A percentile compares a stretch with the other conserved stretches of the same genome.
Evolutionary conservation across 2,113 vertebrate species (phyloP).

Genomic region (Ariopsis seemanni): DNA sequence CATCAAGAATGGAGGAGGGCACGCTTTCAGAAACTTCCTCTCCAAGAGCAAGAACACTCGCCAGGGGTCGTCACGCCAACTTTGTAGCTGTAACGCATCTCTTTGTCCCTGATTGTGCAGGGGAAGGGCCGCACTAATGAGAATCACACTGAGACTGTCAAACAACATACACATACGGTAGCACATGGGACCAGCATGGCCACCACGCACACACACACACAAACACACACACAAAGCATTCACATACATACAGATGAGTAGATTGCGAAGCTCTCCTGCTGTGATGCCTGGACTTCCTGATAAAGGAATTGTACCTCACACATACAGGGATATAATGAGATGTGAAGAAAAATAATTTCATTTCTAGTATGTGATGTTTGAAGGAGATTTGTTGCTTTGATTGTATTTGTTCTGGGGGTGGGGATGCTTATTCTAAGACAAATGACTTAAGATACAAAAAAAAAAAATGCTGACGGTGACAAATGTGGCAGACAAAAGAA

Average conservation of each 20-base stretch:
- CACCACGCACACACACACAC: conserved; percentile 30
- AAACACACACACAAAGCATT: conserved; percentile 37
- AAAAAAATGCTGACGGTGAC: conserved; percentile 31
- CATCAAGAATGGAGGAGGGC: conserved; percentile 54
- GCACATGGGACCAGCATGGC: conserved; percentile 63
- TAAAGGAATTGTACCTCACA: conserved; percentile 23
- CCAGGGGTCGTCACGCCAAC: conserved; percentile 74
- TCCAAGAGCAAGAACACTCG: conserved; percentile 40
- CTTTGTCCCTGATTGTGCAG: conserved; percentile 63
- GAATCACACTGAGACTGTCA: conserved; percentile 74
- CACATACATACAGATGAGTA: conserved; percentile 46
- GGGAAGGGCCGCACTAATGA: conserved; percentile 66
- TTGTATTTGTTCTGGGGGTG: conserved; percentile 16
- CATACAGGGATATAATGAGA: conserved; percentile 23
- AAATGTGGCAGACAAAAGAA: conserved; percentile 38
- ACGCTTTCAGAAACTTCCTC: conserved; percentile 48
- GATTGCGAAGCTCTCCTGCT: conserved; percentile 38
- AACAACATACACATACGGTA: conserved; percentile 49
- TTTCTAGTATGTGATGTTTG: conserved; percentile 7
- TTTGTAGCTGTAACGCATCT: conserved; percentile 63
- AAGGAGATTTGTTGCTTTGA: conserved; percentile 6
- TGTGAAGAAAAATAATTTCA: neutral
- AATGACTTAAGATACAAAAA: conserved; percentile 38
- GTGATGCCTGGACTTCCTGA: conserved; percentile 42
- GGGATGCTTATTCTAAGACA: conserved; percentile 25